These are phyloP conservation scores for Eulithis prunata DNA, from an alignment of 2,888 invertebrate species.

Conservation along the genomic window DNA sequence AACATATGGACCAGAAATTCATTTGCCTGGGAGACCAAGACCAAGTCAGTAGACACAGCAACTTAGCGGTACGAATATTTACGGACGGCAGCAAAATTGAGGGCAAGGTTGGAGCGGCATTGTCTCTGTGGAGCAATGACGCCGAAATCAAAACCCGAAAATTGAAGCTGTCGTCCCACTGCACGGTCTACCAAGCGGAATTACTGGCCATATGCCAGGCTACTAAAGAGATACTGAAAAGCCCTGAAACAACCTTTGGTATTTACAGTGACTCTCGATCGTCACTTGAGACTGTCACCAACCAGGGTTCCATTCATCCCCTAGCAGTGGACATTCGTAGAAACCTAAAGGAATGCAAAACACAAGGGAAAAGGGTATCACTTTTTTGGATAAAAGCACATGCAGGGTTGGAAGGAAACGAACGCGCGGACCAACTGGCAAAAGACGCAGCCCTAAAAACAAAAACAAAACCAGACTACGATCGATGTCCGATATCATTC, in stretches of 20 bases:
- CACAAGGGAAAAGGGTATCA: not conserved
- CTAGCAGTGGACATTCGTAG: slow-evolving; percentile 4
- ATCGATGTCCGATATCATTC: slow-evolving; percentile 18
- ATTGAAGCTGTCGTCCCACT: slow-evolving; percentile 16
- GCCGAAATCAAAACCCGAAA: slow-evolving; percentile 9
- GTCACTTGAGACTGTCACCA: slow-evolving; percentile 1
- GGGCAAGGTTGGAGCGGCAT: slow-evolving; percentile 22
- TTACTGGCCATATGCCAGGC: slow-evolving; percentile 11
- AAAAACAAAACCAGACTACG: slow-evolving; percentile 15
- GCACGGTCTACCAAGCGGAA: slow-evolving; percentile 24
- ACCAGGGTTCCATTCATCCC: slow-evolving; percentile 13
- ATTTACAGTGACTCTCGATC: slow-evolving; percentile 25
- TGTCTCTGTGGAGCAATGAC: not conserved
- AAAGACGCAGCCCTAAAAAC: not conserved
- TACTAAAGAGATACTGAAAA: not conserved
- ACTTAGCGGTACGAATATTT: slow-evolving; percentile 15
- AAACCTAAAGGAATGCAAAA: not conserved
- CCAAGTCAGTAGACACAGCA: not conserved
- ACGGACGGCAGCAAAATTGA: slow-evolving; percentile 28
- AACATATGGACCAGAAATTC: slow-evolving; percentile 9
- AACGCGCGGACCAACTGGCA: no score
- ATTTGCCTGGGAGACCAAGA: slow-evolving; percentile 14
- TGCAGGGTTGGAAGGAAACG: slow-evolving; percentile 18
- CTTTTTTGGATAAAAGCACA: slow-evolving; percentile 26
- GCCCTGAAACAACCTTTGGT: not conserved